A percentile compares a stretch with the other conserved stretches of the same genome.
These are phyloP conservation scores for Yponomeuta cagnagella DNA, from an alignment of 2,888 invertebrate genomes.

Conservation along the genomic window DNA sequence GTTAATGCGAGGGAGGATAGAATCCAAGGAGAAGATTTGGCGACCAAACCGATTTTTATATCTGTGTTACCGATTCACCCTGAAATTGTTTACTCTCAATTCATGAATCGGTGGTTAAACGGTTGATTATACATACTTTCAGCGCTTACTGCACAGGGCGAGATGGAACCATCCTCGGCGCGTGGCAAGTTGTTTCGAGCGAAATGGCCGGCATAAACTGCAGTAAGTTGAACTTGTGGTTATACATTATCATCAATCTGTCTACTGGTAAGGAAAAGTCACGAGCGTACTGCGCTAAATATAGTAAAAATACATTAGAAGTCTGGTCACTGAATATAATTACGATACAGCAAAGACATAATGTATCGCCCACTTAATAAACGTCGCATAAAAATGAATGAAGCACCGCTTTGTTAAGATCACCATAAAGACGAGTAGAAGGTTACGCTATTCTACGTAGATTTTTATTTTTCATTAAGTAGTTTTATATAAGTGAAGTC, in stretches of 20 bases:
- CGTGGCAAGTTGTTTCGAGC: slow-evolving; percentile 62
- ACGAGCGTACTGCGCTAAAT: neutral
- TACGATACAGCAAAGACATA: neutral
- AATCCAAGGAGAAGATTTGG: no score
- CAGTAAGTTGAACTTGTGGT: slow-evolving; percentile 64
- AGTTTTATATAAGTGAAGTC: neutral
- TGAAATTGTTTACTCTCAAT: neutral
- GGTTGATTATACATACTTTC: slow-evolving; percentile 24
- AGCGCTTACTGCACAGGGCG: slow-evolving; percentile 79
- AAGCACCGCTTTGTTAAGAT: neutral
- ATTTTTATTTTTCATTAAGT: neutral
- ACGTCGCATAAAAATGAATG: neutral
- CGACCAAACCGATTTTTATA: no score
- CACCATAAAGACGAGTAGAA: neutral
- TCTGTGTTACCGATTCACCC: no score
- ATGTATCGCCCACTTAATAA: slow-evolving; percentile 3
- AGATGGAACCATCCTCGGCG: slow-evolving; percentile 72
- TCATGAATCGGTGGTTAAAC: neutral
- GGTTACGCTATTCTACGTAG: neutral
- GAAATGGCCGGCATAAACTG: slow-evolving; percentile 67
- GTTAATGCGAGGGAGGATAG: no score
- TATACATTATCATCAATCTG: neutral
- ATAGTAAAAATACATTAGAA: neutral
- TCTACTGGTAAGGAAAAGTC: neutral
- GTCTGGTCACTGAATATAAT: neutral